Percentiles rank a stretch among this genome's conserved stretches.
Conservation (phyloP, 2,888 invertebrate genomes). For the Thymelicus sylvestris region DNA sequence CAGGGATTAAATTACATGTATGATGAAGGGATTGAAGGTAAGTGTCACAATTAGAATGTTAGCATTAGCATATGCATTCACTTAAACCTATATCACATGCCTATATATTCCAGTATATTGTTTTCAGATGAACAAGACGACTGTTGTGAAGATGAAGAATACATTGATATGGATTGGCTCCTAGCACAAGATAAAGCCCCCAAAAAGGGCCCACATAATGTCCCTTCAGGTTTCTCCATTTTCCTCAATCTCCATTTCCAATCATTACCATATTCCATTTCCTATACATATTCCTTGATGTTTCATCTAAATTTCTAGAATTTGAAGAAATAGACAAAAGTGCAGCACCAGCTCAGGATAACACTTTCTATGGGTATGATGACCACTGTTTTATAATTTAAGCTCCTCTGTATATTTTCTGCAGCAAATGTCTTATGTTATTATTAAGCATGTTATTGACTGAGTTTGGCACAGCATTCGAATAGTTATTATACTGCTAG, state of each 20-base stretch:
- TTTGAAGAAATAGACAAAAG: constrained; percentile 28
- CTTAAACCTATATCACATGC: too few relatives aligned
- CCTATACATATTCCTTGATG: constrained; percentile 27
- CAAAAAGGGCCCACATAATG: constrained; percentile 43
- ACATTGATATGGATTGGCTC: constrained; percentile 68
- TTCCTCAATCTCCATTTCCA: constrained; percentile 29
- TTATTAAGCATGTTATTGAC: too few relatives aligned
- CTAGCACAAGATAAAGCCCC: constrained; percentile 49
- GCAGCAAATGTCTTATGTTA: too few relatives aligned
- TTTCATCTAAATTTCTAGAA: constrained; percentile 18
- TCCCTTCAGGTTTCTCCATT: constrained; percentile 46
- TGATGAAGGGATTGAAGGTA: constrained; percentile 21
- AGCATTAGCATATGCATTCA: too few relatives aligned
- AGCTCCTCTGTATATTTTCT: neutral
- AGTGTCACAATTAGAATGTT: too few relatives aligned
- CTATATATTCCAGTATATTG: neutral
- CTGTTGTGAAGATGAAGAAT: constrained; percentile 69
- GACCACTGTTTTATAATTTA: neutral
- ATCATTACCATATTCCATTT: constrained; percentile 42
- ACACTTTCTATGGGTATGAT: constrained; percentile 44
- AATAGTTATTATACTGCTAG: too few relatives aligned
- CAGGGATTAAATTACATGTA: constrained; percentile 39
- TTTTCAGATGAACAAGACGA: constrained; percentile 65
- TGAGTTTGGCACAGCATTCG: too few relatives aligned
- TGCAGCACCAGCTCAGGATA: constrained; percentile 1